Conservation (phyloP, 2,113 vertebrate species). For the Gymnarchus niloticus region DNA sequence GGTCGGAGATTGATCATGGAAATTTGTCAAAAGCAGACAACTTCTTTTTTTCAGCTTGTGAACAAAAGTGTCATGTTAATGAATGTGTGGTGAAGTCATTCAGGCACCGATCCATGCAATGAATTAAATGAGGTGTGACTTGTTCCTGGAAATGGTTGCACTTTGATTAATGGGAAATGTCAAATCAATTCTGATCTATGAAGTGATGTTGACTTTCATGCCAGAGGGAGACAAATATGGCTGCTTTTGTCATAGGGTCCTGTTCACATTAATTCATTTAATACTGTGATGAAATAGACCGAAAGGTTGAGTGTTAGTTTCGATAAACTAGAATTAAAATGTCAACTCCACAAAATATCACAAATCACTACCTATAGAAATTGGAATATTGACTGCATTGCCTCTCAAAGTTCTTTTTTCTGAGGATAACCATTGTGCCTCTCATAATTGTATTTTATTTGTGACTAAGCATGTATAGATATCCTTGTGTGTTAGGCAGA, state of each 20-base stretch:
- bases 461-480: no score
- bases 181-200: not conserved
- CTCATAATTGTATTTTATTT: no score
- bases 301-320: no score
- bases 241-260: not conserved
- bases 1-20: not conserved
- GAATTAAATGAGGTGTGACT: conserved; percentile 18
- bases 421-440: no score
- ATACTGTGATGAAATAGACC: no score
- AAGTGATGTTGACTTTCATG: not conserved
- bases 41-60: not conserved
- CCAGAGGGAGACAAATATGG: not conserved
- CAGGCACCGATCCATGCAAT: conserved; percentile 5
- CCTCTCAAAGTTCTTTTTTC: no score
- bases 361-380: no score
- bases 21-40: not conserved
- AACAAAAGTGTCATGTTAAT: conserved; percentile 3
- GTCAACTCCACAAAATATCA: no score
- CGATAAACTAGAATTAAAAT: not conserved
- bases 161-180: conserved; percentile 22
- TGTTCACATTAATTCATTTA: no score
- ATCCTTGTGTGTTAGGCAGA: no score
- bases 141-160: not conserved
- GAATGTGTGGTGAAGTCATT: conserved; percentile 20
- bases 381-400: no score